Conservation (phyloP, 2,888 invertebrate genomes). For the Gymnoscelis rufifasciata region DNA sequence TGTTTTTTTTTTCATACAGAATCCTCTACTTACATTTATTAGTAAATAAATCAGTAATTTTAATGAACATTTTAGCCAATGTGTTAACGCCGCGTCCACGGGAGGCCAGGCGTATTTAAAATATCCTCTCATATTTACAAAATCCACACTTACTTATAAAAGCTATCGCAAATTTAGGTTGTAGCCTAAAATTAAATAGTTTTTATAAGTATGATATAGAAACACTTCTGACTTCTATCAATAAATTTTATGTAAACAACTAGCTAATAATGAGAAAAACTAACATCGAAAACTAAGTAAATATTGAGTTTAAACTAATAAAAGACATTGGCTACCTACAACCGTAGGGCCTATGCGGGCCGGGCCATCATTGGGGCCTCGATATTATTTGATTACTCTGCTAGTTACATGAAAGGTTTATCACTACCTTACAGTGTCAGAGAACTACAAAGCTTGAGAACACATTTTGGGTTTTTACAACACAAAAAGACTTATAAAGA, state of each 20-base stretch:
- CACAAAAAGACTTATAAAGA: not conserved
- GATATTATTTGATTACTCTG: not conserved
- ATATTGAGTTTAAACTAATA: slow-evolving; percentile 37
- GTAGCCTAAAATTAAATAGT: slow-evolving; percentile 23
- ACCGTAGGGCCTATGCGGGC: slow-evolving; percentile 18
- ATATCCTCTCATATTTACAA: slow-evolving; percentile 19
- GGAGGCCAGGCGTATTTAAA: slow-evolving; percentile 9
- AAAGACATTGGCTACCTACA: slow-evolving; percentile 32
- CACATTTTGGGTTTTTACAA: too few relatives aligned
- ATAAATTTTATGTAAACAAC: slow-evolving; percentile 47
- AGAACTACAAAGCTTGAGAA: not conserved
- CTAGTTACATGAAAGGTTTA: not conserved
- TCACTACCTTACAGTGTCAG: not conserved
- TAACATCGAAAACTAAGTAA: slow-evolving; percentile 66
- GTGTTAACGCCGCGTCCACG: slow-evolving; percentile 20
- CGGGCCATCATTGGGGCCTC: not conserved
- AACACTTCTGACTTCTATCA: slow-evolving; percentile 37
- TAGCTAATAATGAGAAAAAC: slow-evolving; percentile 58
- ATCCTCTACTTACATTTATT: slow-evolving; percentile 36
- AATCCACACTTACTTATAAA: slow-evolving; percentile 4
- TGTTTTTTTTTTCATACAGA: slow-evolving; percentile 36
- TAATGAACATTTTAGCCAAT: slow-evolving; percentile 31
- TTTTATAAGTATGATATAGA: slow-evolving; percentile 12
- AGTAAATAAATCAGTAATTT: slow-evolving; percentile 34
- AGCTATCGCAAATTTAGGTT: not conserved